A percentile compares a stretch with the other conserved stretches of the same genome.
phyloP scores from a whole-genome alignment of 2,888 invertebrate genomes.

The Sinhomidia bicolor region DNA sequence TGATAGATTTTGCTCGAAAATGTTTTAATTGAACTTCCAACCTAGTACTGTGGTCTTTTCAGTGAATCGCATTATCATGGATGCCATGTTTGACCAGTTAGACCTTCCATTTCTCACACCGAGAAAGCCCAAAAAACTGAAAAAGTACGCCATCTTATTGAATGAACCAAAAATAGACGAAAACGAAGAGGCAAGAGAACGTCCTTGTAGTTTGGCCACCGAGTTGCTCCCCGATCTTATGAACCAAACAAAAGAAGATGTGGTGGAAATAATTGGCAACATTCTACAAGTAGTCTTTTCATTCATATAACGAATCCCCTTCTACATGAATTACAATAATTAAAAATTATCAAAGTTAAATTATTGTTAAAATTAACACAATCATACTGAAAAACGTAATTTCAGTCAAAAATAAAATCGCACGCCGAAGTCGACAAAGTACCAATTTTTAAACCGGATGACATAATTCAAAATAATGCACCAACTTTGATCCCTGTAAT shows the following conservation, averaged over 20 bases:
- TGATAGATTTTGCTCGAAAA: no score
- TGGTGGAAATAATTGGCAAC: conserved; percentile 53
- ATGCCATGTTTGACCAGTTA: conserved; percentile 14
- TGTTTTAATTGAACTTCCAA: no score
- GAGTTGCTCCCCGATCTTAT: conserved; percentile 40
- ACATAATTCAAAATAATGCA: conserved; percentile 67
- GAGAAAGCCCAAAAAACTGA: conserved; percentile 28
- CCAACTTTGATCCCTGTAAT: conserved; percentile 73
- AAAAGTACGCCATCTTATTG: conserved; percentile 65
- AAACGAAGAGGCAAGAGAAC: background rate
- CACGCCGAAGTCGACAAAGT: conserved; percentile 66
- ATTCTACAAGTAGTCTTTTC: conserved; percentile 37
- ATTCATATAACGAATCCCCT: background rate
- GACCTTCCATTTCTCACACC: conserved; percentile 31
- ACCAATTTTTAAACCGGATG: conserved; percentile 64
- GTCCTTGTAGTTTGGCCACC: conserved; percentile 16
- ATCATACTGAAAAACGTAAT: no score
- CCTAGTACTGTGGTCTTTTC: no score
- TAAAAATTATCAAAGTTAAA: no score
- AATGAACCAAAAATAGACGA: conserved; percentile 48
- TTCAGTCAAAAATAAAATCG: conserved; percentile 63
- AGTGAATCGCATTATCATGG: no score
- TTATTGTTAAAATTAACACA: no score
- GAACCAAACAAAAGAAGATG: background rate
- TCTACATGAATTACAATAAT: no score